A percentile compares a stretch with the other conserved stretches of the same genome.
These are phyloP conservation scores for Temnopleurus reevesii DNA, from an alignment of 53 echinoderm and acorn worm genomes.

Conservation along the genomic window DNA sequence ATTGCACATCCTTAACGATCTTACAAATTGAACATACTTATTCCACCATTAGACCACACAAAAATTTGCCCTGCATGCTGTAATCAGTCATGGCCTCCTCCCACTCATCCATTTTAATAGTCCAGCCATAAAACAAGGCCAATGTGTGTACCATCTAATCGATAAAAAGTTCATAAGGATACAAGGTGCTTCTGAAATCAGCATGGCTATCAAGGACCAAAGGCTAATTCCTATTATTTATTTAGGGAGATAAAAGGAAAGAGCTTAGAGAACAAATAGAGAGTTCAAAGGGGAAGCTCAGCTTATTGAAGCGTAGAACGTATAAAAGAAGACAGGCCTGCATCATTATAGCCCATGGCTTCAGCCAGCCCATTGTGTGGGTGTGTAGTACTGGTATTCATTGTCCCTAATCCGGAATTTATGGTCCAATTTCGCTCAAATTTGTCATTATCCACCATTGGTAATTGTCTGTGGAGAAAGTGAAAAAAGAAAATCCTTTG, in stretches of 20 bases:
- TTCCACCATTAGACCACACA: not conserved
- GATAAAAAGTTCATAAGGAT: constrained; percentile 46
- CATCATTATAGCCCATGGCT: not conserved
- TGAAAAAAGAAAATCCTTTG: too few species aligned
- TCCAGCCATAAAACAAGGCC: constrained; percentile 9
- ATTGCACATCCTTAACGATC: too few species aligned
- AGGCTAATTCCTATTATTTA: constrained; percentile 34
- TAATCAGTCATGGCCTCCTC: constrained; percentile 8
- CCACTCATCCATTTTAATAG: constrained; percentile 28
- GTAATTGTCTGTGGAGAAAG: too few species aligned
- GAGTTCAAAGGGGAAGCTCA: constrained; percentile 27
- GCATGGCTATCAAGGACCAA: constrained; percentile 38
- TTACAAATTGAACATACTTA: not conserved
- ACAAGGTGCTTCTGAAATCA: constrained; percentile 14
- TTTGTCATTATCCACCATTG: too few species aligned
- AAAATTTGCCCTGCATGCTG: too few species aligned
- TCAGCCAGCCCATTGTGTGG: not conserved
- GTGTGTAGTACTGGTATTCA: not conserved
- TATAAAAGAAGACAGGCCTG: not conserved
- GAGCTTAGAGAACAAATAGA: not conserved
- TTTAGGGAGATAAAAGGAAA: not conserved
- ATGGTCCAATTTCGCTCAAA: too few species aligned
- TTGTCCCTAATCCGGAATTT: too few species aligned
- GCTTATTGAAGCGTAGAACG: not conserved
- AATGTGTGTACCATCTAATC: not conserved